Percentiles rank a stretch among this genome's conserved stretches.
Evolutionary conservation across 2,888 invertebrate species (phyloP).

Genomic region (Scrobipalpa atriplicella): DNA sequence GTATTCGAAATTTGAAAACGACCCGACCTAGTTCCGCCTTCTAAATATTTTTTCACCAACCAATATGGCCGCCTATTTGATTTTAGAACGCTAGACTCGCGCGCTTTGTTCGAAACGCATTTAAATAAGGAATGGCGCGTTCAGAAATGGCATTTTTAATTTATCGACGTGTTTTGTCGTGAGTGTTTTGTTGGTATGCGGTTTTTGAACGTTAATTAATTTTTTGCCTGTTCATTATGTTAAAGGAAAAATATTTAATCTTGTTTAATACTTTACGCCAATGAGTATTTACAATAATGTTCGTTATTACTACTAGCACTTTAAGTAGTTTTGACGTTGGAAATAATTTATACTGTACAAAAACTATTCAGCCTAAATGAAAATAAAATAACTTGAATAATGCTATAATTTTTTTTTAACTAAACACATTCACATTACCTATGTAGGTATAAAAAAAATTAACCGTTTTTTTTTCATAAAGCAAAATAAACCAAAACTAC

Average conservation of each 20-base stretch:
- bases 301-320: too few species aligned
- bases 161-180: slow-evolving; percentile 39
- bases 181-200: slow-evolving; percentile 28
- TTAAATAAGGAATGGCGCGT: slow-evolving; percentile 47
- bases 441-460: too few species aligned
- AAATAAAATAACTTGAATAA: too few species aligned
- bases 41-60: slow-evolving; percentile 78
- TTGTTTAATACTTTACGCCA: background rate
- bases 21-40: slow-evolving; percentile 81
- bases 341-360: too few species aligned
- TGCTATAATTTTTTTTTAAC: too few species aligned
- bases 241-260: background rate
- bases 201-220: slow-evolving; percentile 26
- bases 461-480: too few species aligned
- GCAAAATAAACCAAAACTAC: background rate
- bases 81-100: slow-evolving; percentile 62
- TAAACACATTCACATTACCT: too few species aligned
- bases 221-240: background rate
- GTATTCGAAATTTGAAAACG: slow-evolving; percentile 78
- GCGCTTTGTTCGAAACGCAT: slow-evolving; percentile 50
- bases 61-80: slow-evolving; percentile 79
- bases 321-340: too few species aligned
- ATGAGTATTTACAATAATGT: background rate
- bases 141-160: slow-evolving; percentile 46
- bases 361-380: too few species aligned